phyloP scores from a whole-genome alignment of 2,113 vertebrate species.

The Callaeas wilsoni region DNA sequence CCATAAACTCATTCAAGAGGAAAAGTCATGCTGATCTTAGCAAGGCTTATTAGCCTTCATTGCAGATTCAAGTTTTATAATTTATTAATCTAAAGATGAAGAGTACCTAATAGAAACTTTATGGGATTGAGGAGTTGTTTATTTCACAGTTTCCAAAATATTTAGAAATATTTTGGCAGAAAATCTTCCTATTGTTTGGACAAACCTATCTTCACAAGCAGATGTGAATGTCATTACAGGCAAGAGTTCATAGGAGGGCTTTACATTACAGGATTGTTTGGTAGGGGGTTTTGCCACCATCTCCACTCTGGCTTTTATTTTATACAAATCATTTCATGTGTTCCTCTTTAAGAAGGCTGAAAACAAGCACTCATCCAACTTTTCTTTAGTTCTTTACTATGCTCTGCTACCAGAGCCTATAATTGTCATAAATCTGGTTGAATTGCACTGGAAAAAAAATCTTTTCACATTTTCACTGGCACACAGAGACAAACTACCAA shows the following conservation, averaged over 20 bases:
- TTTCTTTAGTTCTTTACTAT: not conserved
- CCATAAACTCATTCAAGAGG: not conserved
- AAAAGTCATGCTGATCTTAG: conserved; percentile 7
- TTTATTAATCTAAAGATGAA: not conserved
- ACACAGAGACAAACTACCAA: conserved; percentile 34
- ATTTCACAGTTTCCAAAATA: not conserved
- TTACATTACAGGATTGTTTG: not conserved
- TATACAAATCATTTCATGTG: not conserved
- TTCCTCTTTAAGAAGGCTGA: conserved; percentile 16
- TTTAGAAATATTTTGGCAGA: not conserved
- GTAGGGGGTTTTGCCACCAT: not conserved
- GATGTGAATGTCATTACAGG: not conserved
- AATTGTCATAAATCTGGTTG: conserved; percentile 43
- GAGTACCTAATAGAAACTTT: not conserved
- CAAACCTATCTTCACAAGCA: not conserved
- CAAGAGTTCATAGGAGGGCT: not conserved
- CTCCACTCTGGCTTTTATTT: not conserved
- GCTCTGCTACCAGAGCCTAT: conserved; percentile 23
- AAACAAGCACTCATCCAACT: not conserved
- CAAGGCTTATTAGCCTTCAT: not conserved
- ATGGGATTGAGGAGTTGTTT: not conserved
- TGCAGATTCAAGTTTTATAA: not conserved
- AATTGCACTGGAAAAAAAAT: conserved; percentile 50
- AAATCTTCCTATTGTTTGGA: not conserved
- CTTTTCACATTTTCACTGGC: conserved; percentile 46